phyloP scores from a whole-genome alignment of 2,888 invertebrate species.

The Thera obeliscata region DNA sequence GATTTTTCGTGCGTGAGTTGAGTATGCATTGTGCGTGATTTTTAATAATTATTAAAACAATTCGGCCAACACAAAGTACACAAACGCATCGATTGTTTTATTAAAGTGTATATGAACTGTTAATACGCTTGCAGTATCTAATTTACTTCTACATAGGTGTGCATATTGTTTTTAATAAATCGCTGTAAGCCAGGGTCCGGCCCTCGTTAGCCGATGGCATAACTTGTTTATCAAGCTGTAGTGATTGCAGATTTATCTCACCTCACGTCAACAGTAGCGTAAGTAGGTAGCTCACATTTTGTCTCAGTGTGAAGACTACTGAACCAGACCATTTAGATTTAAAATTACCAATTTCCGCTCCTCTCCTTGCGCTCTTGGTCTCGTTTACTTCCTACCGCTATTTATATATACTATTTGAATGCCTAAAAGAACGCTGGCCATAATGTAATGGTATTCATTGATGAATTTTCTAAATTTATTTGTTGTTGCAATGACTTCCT shows the following conservation, averaged over 20 bases:
- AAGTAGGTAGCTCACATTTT: neutral
- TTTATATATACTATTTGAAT: neutral
- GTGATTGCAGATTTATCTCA: constrained; percentile 10
- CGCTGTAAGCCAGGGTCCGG: constrained; percentile 14
- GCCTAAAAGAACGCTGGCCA: too few relatives aligned
- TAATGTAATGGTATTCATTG: too few relatives aligned
- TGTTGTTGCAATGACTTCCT: neutral
- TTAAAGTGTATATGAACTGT: constrained; percentile 2
- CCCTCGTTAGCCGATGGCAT: constrained; percentile 16
- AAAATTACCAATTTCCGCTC: constrained; percentile 36
- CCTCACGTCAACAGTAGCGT: neutral
- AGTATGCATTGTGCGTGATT: neutral
- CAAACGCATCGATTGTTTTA: neutral
- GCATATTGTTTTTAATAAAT: neutral
- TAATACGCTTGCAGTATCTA: neutral
- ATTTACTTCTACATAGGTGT: constrained; percentile 9
- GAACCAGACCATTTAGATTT: constrained; percentile 13
- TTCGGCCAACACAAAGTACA: neutral
- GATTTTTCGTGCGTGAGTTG: too few relatives aligned
- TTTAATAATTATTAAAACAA: neutral
- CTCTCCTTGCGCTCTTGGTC: constrained; percentile 13
- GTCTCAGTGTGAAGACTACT: neutral
- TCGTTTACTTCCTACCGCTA: constrained; percentile 18
- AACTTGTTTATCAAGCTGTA: constrained; percentile 12
- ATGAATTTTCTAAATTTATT: too few relatives aligned